Percentiles rank a stretch among this genome's conserved stretches.
Conservation (phyloP, 30 jellyfish, hydroid and myxozoan genomes). For the Rhopilema esculentum region DNA sequence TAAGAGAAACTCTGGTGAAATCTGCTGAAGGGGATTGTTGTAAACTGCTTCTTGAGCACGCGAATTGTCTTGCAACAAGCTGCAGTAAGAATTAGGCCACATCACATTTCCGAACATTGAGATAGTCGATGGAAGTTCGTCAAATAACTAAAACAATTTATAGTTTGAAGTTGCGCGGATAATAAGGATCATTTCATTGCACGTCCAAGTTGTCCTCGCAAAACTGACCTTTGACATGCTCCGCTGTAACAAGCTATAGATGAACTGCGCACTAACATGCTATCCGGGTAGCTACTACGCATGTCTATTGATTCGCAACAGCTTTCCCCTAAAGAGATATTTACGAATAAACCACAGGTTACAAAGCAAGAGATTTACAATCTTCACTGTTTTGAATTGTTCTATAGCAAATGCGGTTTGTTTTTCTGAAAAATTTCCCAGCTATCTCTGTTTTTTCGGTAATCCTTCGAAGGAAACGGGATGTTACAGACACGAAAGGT, state of each 20-base stretch:
- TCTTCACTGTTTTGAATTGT: constrained; percentile 42
- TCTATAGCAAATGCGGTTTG: constrained; percentile 27
- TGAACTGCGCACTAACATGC: constrained; percentile 68
- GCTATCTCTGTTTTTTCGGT: constrained; percentile 15
- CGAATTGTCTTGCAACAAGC: constrained; percentile 62
- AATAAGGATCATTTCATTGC: constrained; percentile 11
- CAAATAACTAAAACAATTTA: background rate
- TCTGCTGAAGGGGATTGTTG: constrained; percentile 73
- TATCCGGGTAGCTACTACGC: constrained; percentile 60
- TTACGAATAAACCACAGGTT: constrained; percentile 28
- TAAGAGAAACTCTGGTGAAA: constrained; percentile 61
- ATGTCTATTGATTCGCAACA: constrained; percentile 52
- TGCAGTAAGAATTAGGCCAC: constrained; percentile 73
- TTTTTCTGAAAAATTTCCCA: constrained; percentile 30
- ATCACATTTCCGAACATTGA: constrained; percentile 48
- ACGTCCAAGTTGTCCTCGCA: constrained; percentile 64
- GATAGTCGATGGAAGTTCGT: background rate
- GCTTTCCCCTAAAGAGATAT: constrained; percentile 42
- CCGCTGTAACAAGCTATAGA: constrained; percentile 44
- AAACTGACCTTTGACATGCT: constrained; percentile 71
- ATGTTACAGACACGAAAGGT: constrained; percentile 29
- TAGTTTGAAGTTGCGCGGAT: background rate
- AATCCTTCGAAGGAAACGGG: background rate
- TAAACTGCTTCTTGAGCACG: constrained; percentile 66
- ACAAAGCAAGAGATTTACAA: constrained; percentile 45